These are phyloP conservation scores for Haliaeetus leucogaster DNA, from an alignment of 2,113 vertebrate genomes.

Conservation along the genomic window DNA sequence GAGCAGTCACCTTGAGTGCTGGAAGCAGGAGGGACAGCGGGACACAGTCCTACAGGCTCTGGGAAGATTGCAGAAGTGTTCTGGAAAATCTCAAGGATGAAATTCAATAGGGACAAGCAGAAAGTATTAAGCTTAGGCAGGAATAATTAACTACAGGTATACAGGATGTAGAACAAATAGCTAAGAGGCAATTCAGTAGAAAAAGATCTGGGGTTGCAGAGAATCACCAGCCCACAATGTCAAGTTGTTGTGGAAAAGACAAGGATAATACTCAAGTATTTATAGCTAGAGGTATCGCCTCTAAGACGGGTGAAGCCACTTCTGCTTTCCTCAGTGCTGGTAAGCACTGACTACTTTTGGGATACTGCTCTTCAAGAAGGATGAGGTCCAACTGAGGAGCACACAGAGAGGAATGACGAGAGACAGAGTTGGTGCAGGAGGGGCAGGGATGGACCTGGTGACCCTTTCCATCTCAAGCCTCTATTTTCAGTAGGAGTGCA, in stretches of 20 bases:
- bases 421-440: neutral
- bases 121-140: conserved; percentile 60
- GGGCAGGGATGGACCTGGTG: neutral
- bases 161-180: conserved; percentile 35
- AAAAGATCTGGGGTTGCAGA: conserved; percentile 38
- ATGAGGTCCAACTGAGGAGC: neutral
- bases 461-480: neutral
- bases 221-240: neutral
- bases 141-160: conserved; percentile 56
- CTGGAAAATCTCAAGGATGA: conserved; percentile 43
- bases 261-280: neutral
- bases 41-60: neutral
- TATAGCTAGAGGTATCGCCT: neutral
- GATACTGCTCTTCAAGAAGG: neutral
- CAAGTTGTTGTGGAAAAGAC: neutral
- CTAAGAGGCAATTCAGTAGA: conserved; percentile 34
- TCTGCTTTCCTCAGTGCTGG: neutral
- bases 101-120: conserved; percentile 40
- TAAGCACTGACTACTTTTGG: neutral
- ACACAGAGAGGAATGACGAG: neutral
- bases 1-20: neutral
- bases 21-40: neutral
- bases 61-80: conserved; percentile 34
- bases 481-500: neutral
- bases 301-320: neutral